phyloP scores from a whole-genome alignment of 2,888 invertebrate genomes.

The Poecilus cupreus region DNA sequence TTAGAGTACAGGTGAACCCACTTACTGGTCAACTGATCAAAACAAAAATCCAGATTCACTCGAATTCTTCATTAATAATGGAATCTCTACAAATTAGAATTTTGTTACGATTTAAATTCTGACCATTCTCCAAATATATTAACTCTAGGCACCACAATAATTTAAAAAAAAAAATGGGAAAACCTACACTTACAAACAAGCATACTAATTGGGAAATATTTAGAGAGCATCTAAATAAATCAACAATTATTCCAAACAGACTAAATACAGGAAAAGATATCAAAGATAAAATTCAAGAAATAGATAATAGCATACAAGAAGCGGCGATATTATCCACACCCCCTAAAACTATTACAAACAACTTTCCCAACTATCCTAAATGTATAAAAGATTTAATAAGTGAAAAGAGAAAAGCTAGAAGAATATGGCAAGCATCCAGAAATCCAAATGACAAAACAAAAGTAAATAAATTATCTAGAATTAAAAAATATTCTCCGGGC shows the following conservation, averaged over 20 bases:
- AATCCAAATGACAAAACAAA: neutral
- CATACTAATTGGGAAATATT: neutral
- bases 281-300: neutral
- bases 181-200: neutral
- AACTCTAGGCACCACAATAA: constrained; percentile 1
- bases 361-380: neutral
- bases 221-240: neutral
- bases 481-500: neutral
- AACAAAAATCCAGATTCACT: constrained; percentile 4
- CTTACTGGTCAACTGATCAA: too few relatives aligned
- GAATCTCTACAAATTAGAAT: constrained; percentile 14
- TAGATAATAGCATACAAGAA: too few relatives aligned
- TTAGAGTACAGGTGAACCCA: too few relatives aligned
- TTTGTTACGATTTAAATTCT: neutral
- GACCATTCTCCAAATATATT: constrained; percentile 5
- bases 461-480: neutral
- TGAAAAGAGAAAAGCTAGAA: constrained; percentile 5
- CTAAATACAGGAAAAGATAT: neutral
- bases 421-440: neutral
- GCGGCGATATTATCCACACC: too few relatives aligned
- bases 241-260: neutral
- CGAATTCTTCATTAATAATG: constrained; percentile 61
- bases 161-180: neutral
- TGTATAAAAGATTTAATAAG: neutral
- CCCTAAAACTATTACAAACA: neutral